Base-by-base conservation (phyloP, 2,888 invertebrate genomes). In the Nymphalis c-album region DNA sequence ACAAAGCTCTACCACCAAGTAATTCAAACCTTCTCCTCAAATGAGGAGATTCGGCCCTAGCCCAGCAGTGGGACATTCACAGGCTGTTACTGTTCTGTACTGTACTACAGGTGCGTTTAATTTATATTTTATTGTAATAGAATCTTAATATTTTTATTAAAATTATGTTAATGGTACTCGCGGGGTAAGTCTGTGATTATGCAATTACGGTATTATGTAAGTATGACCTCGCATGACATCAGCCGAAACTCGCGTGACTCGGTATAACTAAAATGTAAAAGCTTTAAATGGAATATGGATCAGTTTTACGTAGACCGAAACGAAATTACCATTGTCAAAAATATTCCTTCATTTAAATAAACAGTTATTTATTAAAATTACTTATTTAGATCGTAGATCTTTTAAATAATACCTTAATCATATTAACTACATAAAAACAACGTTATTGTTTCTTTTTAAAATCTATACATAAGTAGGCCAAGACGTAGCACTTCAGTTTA, bases 141-240 rank as follows among this genome's bases (percentile, higher is more conserved):
- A 53, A 40, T 31, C 47, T 35, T 61, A 46, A 6, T 6, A 5
- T 60, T 55, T 48, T 55, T 61, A 50, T 57, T 53, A 61, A 60
- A 61, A 59, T 62, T 60, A 61, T 46, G 53, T 53, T 67, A 67
- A 70, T 64, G 64, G 67, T 59, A 53, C 62, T 62, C 47, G 22
- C 61, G 64, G 67, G 70, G 66, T 55, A 57, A 64, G 61, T 70
- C 50, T 63, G 64, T 71, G 65, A 70, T 69, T 71, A 69, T 63
- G 62, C 64, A 71, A 71, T 71, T 60, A 71, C 51, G 63, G 50
- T 60, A 64, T 67, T 62, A 67, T 35, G 57, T 35, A 57, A 62
- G 55, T 50, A 35, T 60, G 68, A 72, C 60, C 68, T 72, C 68
- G 70, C 71, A 70, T 68, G 68, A 68, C 70, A 71, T 60, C 68